A percentile compares a stretch with the other conserved stretches of the same genome.
These are phyloP conservation scores for Coreoperca whiteheadi DNA, from an alignment of 2,113 vertebrate species.

Conservation along the genomic window DNA sequence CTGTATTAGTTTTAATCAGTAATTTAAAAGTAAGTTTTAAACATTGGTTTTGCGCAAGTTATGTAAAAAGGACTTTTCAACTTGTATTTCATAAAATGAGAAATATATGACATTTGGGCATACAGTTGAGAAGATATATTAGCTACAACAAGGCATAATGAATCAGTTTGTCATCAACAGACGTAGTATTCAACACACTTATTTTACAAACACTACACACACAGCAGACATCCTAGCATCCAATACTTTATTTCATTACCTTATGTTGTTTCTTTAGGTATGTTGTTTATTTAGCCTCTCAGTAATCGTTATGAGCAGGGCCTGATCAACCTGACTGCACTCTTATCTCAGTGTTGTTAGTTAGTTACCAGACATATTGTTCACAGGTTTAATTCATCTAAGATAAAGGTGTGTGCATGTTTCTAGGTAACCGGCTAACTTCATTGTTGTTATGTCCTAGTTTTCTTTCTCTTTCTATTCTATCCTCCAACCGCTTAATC, in stretches of 20 bases:
- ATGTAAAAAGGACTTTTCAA: not conserved
- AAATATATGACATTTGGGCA: not conserved
- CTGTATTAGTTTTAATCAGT: not conserved
- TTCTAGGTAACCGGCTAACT: not conserved
- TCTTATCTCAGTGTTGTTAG: constrained; percentile 12
- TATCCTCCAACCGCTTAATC: constrained; percentile 4
- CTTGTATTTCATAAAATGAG: not conserved
- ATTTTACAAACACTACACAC: too few relatives aligned
- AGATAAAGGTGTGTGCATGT: constrained; percentile 8
- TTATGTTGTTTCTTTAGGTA: constrained; percentile 2
- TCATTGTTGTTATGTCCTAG: not conserved
- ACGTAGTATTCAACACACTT: not conserved
- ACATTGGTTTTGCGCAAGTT: too few relatives aligned
- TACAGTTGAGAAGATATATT: not conserved
- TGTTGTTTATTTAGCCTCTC: constrained; percentile 19
- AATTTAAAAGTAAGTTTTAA: too few relatives aligned
- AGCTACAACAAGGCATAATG: not conserved
- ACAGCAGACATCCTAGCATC: not conserved
- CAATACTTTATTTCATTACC: not conserved
- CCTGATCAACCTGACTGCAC: constrained; percentile 23
- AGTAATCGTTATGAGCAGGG: constrained; percentile 16
- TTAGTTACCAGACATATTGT: not conserved
- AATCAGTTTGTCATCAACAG: not conserved
- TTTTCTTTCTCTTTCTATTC: not conserved
- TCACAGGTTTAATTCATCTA: constrained; percentile 28